phyloP scores from a whole-genome alignment of 2,797 vertebrate genomes.

The Sciaenops ocellatus region DNA sequence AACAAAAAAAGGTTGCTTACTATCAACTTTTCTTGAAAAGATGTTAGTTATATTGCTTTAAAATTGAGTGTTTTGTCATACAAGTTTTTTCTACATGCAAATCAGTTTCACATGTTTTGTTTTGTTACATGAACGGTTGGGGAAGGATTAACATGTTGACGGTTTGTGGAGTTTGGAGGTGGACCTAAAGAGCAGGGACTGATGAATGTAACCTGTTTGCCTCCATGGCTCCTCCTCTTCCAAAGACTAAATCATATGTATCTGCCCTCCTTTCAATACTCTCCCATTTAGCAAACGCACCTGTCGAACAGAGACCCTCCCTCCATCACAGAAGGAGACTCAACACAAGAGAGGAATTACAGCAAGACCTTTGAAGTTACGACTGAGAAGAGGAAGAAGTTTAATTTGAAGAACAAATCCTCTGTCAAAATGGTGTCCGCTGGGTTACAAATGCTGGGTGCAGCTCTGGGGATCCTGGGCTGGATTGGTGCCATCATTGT shows the following conservation, averaged over 20 bases:
- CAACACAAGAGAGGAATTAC: slow-evolving; percentile 5
- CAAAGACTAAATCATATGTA: slow-evolving; percentile 49
- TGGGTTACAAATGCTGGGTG: slow-evolving; percentile 93
- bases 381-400: neutral
- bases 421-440: slow-evolving; percentile 89
- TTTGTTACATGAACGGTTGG: slow-evolving; percentile 2
- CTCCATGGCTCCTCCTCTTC: slow-evolving; percentile 54
- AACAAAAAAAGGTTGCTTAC: neutral
- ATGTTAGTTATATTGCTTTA: neutral
- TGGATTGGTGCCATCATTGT: slow-evolving; percentile 92
- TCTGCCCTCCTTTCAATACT: slow-evolving; percentile 22
- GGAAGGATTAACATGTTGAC: slow-evolving; percentile 43
- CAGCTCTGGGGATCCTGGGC: slow-evolving; percentile 90
- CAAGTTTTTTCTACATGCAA: neutral
- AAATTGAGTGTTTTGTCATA: neutral
- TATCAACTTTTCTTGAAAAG: neutral
- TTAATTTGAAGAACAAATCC: slow-evolving; percentile 27
- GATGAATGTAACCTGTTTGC: slow-evolving; percentile 22
- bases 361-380: slow-evolving; percentile 8
- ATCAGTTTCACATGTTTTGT: neutral
- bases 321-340: slow-evolving; percentile 26
- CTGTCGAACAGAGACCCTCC: neutral
- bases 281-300: slow-evolving; percentile 51
- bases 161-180: slow-evolving; percentile 18
- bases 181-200: slow-evolving; percentile 42